Percentiles rank a stretch among this genome's conserved stretches.
These are phyloP conservation scores for Harpalus rubripes DNA, from an alignment of 2,888 invertebrate species.

Conservation along the genomic window DNA sequence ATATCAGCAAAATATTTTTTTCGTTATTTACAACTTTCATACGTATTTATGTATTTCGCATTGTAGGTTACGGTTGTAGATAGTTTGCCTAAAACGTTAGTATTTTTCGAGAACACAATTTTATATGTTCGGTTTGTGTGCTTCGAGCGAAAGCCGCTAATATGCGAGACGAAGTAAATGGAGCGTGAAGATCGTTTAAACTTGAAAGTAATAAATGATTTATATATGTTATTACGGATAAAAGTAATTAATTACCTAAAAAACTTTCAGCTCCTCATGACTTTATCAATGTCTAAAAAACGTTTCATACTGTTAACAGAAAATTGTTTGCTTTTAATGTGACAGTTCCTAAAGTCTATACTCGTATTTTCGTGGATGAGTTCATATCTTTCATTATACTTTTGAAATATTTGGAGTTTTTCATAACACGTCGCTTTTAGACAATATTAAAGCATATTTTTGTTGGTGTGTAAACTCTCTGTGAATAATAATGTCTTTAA, in stretches of 20 bases:
- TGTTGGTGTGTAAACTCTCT: conserved; percentile 62
- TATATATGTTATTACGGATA: conserved; percentile 8
- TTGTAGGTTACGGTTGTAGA: too few relatives aligned
- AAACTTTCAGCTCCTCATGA: background rate
- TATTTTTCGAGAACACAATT: background rate
- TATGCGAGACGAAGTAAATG: conserved; percentile 29
- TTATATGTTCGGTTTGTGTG: background rate
- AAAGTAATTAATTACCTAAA: conserved; percentile 26
- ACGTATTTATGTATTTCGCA: too few relatives aligned
- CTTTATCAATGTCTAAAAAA: background rate
- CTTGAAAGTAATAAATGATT: conserved; percentile 34
- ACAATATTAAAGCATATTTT: conserved; percentile 66
- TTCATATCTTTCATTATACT: background rate
- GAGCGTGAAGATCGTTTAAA: conserved; percentile 3
- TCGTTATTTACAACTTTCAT: too few relatives aligned
- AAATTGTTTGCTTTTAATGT: too few relatives aligned
- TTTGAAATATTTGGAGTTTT: conserved; percentile 36
- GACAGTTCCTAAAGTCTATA: too few relatives aligned
- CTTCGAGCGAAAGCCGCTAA: background rate
- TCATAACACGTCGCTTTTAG: conserved; percentile 1
- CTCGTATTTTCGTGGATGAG: too few relatives aligned
- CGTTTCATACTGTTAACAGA: background rate
- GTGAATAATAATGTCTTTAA: conserved; percentile 65
- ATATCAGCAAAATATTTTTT: too few relatives aligned
- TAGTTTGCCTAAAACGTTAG: too few relatives aligned